Percentiles rank a stretch among this genome's conserved stretches.
These are phyloP conservation scores for Apteryx mantelli DNA, from an alignment of 2,113 vertebrate species.

Conservation along the genomic window DNA sequence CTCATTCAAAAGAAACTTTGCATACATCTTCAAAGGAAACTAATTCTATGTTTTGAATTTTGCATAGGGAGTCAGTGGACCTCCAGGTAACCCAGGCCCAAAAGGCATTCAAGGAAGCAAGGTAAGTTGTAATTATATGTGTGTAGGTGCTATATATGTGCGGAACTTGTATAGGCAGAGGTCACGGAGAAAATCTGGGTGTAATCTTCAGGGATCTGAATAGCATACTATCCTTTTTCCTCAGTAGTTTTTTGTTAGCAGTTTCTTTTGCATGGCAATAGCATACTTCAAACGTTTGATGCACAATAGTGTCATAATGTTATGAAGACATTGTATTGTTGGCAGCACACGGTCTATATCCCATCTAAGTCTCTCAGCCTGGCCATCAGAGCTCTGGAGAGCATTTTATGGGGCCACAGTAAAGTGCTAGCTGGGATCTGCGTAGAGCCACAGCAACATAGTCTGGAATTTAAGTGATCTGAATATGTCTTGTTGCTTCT, in stretches of 20 bases:
- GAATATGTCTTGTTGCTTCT: neutral
- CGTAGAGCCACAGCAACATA: neutral
- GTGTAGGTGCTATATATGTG: neutral
- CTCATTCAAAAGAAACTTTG: neutral
- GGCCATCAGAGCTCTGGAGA: neutral
- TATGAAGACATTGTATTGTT: neutral
- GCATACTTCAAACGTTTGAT: neutral
- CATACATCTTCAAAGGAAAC: neutral
- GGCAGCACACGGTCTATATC: neutral
- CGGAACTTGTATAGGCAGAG: neutral
- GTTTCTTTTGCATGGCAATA: neutral
- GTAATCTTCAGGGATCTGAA: neutral
- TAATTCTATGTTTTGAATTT: slow-evolving; percentile 40
- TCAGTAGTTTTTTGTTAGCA: neutral
- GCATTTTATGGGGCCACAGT: neutral
- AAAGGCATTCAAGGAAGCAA: slow-evolving; percentile 85
- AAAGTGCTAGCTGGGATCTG: neutral
- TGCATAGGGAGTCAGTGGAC: slow-evolving; percentile 82
- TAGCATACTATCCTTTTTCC: neutral
- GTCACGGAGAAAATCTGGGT: neutral
- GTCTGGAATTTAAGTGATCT: neutral
- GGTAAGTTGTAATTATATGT: slow-evolving; percentile 71
- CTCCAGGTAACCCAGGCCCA: slow-evolving; percentile 79
- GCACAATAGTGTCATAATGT: rapidly evolving
- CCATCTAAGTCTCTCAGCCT: neutral